Evolutionary conservation across 2,797 vertebrate genomes (phyloP), one percentile per base, ranked within the genome.

Genomic region (Dromococcyx pavoninus): DNA sequence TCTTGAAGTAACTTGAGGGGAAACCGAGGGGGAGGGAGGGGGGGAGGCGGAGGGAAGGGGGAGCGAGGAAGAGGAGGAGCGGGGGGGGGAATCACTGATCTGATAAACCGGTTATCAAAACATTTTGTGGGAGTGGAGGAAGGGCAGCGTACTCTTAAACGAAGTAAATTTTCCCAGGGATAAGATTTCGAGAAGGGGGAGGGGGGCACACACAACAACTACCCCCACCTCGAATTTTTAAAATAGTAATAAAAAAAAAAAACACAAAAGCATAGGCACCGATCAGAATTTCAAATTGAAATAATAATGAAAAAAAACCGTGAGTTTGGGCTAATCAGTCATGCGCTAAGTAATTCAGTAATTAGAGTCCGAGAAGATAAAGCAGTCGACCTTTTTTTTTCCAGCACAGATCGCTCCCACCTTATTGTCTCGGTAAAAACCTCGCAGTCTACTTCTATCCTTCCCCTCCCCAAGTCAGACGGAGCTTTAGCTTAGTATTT

Each of bases 1-100:
- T 98, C 97, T 98, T 98, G 94, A 98, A 98, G 95, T 98, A 98
- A 98, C 97, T 97, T 98, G 97, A 96, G 93, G 97, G 95, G 82
- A 92, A 93, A 60, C 24, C 81, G 72, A 33, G 51, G 74, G 16
- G 12, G 32, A 48, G 27, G 28, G 13, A 41, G 9, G 48, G 17
- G 32, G 76, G 77, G 65, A 66, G n/a, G n/a, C n/a, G n/a, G 64
- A 67, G 39, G 32, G 54, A 24, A 24, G 28, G 65, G 62, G 76
- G 54, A 70, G 71, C 53, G 73, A 71, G 81, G 69, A 51, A 85
- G 64, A 46, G 80, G 53, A 39, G 91, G 71, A 73, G 74, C 57
- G 60, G 88, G 84, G 87, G 60, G 88, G 84, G 81, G 84, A 94
- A 96, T 82, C 90, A 93, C 88, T 94, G 91, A 94, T 89, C 93